These are phyloP conservation scores for Cephalopterus ornatus DNA, from an alignment of 2,113 vertebrate species.

Conservation along the genomic window DNA sequence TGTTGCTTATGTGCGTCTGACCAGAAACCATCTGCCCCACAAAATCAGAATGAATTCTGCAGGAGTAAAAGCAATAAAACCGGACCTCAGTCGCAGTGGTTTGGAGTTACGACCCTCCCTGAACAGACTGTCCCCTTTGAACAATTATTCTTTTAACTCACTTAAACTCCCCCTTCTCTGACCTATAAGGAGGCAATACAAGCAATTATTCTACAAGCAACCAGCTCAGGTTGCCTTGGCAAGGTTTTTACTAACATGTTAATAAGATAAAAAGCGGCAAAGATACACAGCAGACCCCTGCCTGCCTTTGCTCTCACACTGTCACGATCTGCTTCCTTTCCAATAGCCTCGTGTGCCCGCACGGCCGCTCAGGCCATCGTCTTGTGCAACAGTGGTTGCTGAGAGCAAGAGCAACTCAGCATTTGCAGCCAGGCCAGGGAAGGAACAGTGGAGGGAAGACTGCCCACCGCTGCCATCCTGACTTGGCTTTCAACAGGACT, in stretches of 20 bases:
- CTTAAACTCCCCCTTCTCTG: neutral
- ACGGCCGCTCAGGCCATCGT: neutral
- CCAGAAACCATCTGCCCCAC: conserved; percentile 40
- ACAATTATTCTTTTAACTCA: conserved; percentile 51
- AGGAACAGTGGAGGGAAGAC: neutral
- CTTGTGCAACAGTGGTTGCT: neutral
- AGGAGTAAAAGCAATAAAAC: conserved; percentile 40
- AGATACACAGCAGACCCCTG: conserved; percentile 57
- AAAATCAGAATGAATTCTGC: neutral
- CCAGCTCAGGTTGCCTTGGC: conserved; percentile 61
- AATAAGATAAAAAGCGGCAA: conserved; percentile 62
- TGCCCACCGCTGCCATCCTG: neutral
- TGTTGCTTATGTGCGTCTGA: conserved; percentile 5
- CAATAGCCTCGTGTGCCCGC: neutral
- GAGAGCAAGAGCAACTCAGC: neutral
- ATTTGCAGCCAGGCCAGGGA: neutral
- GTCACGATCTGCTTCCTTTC: conserved; percentile 34
- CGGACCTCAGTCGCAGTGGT: neutral
- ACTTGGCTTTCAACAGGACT: neutral
- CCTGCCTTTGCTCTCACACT: conserved; percentile 55
- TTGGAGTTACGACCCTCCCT: neutral
- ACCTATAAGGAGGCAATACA: conserved; percentile 16
- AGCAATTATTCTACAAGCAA: conserved; percentile 56
- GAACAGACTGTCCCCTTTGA: conserved; percentile 49
- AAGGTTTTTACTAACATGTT: conserved; percentile 61